A percentile compares a stretch with the other conserved stretches of the same genome.
phyloP scores from a whole-genome alignment of 2,888 invertebrate genomes.

The Helleia helle region DNA sequence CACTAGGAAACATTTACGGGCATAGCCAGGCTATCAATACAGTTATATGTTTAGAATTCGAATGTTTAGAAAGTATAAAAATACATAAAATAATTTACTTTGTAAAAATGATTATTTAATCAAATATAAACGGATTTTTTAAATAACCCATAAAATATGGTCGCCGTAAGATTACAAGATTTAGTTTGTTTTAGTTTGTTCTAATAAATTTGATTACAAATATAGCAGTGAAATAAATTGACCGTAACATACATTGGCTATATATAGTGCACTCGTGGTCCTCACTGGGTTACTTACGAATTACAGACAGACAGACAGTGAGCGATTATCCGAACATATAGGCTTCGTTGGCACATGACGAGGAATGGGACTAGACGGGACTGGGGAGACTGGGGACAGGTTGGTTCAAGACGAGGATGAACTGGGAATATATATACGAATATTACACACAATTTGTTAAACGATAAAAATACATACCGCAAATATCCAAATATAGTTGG shows the following conservation, averaged over 20 bases:
- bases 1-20: too few species aligned
- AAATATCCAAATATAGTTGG: constrained; percentile 14
- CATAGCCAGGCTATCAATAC: too few species aligned
- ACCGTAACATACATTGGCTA: background rate
- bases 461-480: constrained; percentile 24
- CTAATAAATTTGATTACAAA: background rate
- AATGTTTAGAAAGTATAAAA: too few species aligned
- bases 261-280: background rate
- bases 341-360: constrained; percentile 67
- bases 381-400: constrained; percentile 57
- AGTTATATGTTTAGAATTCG: too few species aligned
- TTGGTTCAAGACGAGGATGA: constrained; percentile 41
- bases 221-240: background rate
- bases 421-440: constrained; percentile 28
- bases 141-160: too few species aligned
- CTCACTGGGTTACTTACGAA: constrained; percentile 6
- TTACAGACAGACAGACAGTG: constrained; percentile 16
- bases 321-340: constrained; percentile 38
- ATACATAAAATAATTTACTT: too few species aligned
- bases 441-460: constrained; percentile 30
- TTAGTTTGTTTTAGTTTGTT: background rate
- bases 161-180: background rate
- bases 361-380: constrained; percentile 67
- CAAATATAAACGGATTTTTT: too few species aligned
- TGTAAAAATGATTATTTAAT: too few species aligned